Evolutionary conservation across 2,888 invertebrate species (phyloP).

Genomic region (Pemphredon lugubris): DNA sequence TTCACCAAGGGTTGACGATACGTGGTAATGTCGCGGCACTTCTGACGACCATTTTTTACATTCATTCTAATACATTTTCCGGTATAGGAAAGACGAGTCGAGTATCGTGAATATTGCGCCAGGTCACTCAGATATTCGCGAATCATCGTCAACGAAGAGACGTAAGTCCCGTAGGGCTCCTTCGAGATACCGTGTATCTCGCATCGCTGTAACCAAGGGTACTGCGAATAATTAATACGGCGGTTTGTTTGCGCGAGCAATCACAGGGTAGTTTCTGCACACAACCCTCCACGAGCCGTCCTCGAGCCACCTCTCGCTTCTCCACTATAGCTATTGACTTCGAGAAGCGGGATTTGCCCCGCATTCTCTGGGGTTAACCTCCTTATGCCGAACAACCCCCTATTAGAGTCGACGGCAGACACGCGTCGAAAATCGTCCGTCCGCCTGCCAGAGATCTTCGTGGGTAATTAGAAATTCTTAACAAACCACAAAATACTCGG

Average conservation of each 20-base stretch:
- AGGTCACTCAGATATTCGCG: constrained; percentile 29
- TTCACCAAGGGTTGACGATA: too few relatives aligned
- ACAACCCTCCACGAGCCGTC: constrained; percentile 38
- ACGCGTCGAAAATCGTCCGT: constrained; percentile 50
- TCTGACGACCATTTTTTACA: too few relatives aligned
- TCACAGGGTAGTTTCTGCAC: constrained; percentile 50
- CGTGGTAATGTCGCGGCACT: too few relatives aligned
- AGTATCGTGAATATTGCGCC: background rate
- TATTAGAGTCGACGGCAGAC: constrained; percentile 44
- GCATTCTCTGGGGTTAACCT: constrained; percentile 59
- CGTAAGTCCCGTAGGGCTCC: constrained; percentile 18
- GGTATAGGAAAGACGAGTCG: background rate
- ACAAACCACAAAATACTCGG: constrained; percentile 25
- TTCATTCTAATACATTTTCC: background rate
- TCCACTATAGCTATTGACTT: constrained; percentile 55
- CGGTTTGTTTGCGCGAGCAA: constrained; percentile 72
- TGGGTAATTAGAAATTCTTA: constrained; percentile 61
- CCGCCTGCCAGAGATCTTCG: constrained; percentile 37
- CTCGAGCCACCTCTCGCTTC: constrained; percentile 30
- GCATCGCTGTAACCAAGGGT: constrained; percentile 61
- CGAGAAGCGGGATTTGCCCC: constrained; percentile 45
- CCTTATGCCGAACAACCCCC: constrained; percentile 49
- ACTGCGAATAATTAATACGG: constrained; percentile 76
- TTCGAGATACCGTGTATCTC: constrained; percentile 39
- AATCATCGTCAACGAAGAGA: constrained; percentile 50